Evolutionary conservation across 2,888 invertebrate species (phyloP).

Genomic region (Epirrhoe alternata): DNA sequence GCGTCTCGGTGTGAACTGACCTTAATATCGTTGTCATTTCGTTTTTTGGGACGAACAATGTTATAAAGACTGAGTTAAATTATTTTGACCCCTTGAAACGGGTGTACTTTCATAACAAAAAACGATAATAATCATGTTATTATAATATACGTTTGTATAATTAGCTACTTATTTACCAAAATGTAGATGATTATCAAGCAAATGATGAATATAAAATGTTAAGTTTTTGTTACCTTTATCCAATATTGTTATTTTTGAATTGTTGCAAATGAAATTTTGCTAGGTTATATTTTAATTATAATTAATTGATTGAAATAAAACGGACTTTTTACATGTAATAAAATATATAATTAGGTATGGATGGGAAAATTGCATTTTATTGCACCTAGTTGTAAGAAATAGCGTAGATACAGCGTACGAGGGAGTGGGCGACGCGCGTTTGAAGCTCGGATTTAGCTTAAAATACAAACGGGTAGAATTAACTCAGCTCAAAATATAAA

Average conservation of each 20-base stretch:
- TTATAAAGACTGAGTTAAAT: conserved; percentile 42
- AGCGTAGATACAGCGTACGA: conserved; percentile 66
- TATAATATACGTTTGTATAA: conserved; percentile 8
- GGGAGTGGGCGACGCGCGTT: conserved; percentile 58
- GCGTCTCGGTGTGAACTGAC: too few species aligned
- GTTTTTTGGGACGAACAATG: conserved; percentile 25
- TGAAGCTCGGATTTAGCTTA: neutral
- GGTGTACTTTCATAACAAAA: neutral
- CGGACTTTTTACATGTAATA: conserved; percentile 61
- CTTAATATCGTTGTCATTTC: neutral
- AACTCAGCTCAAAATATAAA: conserved; percentile 11
- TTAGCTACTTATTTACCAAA: neutral
- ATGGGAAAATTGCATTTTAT: conserved; percentile 73
- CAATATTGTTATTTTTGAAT: conserved; percentile 32
- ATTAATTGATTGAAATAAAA: conserved; percentile 45
- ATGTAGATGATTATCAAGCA: neutral
- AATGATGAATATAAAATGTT: neutral
- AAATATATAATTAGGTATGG: conserved; percentile 57
- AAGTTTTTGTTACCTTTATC: neutral
- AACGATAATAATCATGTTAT: conserved; percentile 6
- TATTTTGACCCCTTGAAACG: conserved; percentile 24
- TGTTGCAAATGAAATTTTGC: conserved; percentile 41
- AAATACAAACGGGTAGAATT: neutral
- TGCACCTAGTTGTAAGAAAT: conserved; percentile 80
- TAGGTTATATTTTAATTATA: conserved; percentile 37